Evolutionary conservation across 1,140 invertebrate species (phyloP), one percentile per base, ranked within the genome.

Genomic region (Aphis gossypii): DNA sequence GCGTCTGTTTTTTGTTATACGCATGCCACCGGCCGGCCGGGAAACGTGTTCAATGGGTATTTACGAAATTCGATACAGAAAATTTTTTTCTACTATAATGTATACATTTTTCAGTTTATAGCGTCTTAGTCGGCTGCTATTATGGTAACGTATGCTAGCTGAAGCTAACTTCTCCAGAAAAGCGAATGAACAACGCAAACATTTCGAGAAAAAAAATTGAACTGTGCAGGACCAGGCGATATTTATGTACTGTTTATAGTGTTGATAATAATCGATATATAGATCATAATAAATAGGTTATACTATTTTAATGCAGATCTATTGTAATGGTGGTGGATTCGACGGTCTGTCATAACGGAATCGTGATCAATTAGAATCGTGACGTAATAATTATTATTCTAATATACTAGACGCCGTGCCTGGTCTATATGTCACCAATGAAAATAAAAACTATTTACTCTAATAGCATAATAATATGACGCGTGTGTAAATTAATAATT

Each of bases 11-110:
- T 90, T 68, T 54, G 89, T 90, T 90, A 68, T 56, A 56, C 54
- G 82, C 68, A 76, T 30, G 76, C 54, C 51, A 14, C 46, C 68
- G 76, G 38, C 20, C 46, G 23, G 60, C 18, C 68, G 82, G 46
- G 8, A 93, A 93, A 93, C 92, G 92, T 93, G 92, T 93, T 93
- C 46, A n/a, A 83, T 84, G 82, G 48, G 35, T 44, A 93, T 93
- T 84, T 84, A 51, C n/a, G 68, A 93, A 86, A 93, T 93, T 84
- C 92, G 92, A 93, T 84, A 86, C 48, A 56, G 48, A 46, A 35
- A 38, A 21, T 41, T n/a, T 46, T 46, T 30, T 76, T 76, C 18
- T 35, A 18, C 1, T 35, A 18, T 76, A n/a, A 18, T 35, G 60
- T 76, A 76, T 18, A 76, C 30, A 76, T 76, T 76, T 76, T 76